Base-by-base conservation (phyloP, 1,140 invertebrate genomes). In the Conopomorpha cramerella region DNA sequence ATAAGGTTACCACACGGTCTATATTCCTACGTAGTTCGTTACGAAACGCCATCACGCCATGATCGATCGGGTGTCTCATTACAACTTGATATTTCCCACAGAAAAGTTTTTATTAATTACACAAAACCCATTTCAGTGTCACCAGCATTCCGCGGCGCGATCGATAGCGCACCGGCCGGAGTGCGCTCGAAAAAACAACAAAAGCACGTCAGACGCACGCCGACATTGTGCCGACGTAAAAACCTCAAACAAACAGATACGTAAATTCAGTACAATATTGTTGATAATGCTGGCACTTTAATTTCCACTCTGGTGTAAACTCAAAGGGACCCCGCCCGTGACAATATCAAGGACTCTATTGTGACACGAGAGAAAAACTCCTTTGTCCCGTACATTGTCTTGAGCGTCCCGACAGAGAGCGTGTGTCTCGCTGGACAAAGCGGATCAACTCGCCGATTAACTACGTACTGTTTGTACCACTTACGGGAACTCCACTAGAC, bases 291-390 rank as follows among this genome's bases (percentile, higher is more conserved):
- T 45, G 49, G 60, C 48, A 63, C 70, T 76, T 58, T 51, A 67
- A 67, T 68, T 76, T 71, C 61, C 71, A 72, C 55, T 65, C 55
- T 72, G 55, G 67, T 72, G 67, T 68, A 70, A 76, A 71, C 56
- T 72, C 58, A 67, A 72, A 66, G 49, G 53, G 55, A 54, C 41
- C 39, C 34, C 47, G 54, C 50, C 58, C 51, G 49, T 56, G 67
- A 67, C 62, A 60, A 62, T 42, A 57, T 56, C 49, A 48, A 45
- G 53, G 46, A 37, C 43, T 41, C 36, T 50, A 45, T 58, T 66
- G 34, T 40, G 28, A 10, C 10, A 6, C 29, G 30, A 33, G 30
- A 26, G 18, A 33, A 40, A 40, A 32, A 35, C 13, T 13, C n/a
- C 19, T 30, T 40, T 40, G 32, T 34, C 63, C n/a, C n/a, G n/a